These are phyloP conservation scores for Trididemnum clinides DNA, from an alignment of 23 tunicate genomes.

Conservation along the genomic window DNA sequence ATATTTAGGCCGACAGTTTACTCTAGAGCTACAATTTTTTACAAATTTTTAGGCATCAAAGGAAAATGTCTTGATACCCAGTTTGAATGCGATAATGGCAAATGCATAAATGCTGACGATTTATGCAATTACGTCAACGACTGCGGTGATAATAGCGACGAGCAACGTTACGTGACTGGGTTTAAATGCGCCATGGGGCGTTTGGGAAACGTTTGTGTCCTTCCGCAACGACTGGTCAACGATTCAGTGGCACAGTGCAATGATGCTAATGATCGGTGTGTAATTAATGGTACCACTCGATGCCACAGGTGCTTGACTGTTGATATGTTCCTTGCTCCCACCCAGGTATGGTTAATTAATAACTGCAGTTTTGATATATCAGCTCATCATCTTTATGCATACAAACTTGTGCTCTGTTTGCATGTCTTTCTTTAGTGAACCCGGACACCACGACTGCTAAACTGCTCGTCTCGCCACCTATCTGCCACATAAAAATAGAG, in stretches of 20 bases:
- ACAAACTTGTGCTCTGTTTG: no score
- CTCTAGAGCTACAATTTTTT: no score
- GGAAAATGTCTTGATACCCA: neutral
- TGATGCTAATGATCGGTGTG: slow-evolving; percentile 42
- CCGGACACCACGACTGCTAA: no score
- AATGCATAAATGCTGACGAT: slow-evolving; percentile 10
- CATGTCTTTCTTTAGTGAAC: no score
- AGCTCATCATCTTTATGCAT: no score
- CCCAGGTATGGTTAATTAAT: slow-evolving; percentile 16
- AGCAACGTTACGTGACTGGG: slow-evolving; percentile 43
- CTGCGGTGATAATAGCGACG: slow-evolving; percentile 78
- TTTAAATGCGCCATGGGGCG: slow-evolving; percentile 55
- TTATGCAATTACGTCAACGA: slow-evolving; percentile 57
- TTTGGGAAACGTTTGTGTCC: slow-evolving; percentile 37
- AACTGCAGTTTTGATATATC: no score
- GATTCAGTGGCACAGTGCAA: slow-evolving; percentile 48
- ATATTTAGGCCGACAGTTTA: no score
- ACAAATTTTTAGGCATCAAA: neutral
- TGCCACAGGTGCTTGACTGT: slow-evolving; percentile 33
- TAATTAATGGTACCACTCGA: neutral
- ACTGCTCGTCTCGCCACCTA: no score
- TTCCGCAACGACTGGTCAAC: slow-evolving; percentile 50
- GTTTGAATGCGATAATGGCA: slow-evolving; percentile 58
- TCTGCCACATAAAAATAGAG: no score
- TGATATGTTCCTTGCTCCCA: neutral